Conservation (phyloP, 2,113 vertebrate genomes). For the Tursiops truncatus region DNA sequence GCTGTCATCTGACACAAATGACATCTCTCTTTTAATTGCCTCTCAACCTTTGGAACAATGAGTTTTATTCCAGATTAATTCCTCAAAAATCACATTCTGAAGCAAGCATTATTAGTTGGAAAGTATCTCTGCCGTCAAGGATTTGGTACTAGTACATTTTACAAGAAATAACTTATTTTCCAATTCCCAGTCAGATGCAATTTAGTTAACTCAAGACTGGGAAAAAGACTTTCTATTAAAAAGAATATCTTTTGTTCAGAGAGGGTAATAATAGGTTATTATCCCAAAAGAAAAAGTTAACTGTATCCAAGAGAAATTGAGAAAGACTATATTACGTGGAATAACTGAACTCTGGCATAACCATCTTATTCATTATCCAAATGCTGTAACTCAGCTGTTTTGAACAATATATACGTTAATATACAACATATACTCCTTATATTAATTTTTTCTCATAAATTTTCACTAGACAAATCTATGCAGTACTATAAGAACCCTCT, state of each 20-base stretch:
- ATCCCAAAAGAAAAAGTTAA: conserved; percentile 1
- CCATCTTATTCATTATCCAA: background rate
- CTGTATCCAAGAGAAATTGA: conserved; percentile 12
- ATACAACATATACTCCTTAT: background rate
- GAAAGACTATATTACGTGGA: background rate
- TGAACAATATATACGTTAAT: background rate
- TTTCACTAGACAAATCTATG: background rate
- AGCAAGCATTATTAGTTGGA: conserved; percentile 48
- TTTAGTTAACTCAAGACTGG: background rate
- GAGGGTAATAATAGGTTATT: background rate
- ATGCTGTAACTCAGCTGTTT: background rate
- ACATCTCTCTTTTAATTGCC: conserved; percentile 40
- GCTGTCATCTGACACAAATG: conserved; percentile 26
- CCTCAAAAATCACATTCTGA: conserved; percentile 32
- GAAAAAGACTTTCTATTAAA: conserved; percentile 44
- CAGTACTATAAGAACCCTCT: background rate
- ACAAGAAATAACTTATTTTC: conserved; percentile 48
- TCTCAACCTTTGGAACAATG: conserved; percentile 38
- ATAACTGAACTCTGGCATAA: conserved; percentile 6
- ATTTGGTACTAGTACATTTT: conserved; percentile 1
- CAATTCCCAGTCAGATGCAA: conserved; percentile 7
- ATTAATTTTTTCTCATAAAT: conserved; percentile 9
- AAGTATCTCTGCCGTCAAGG: conserved; percentile 18
- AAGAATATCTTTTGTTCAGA: conserved; percentile 28
- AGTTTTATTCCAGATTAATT: conserved; percentile 39